A percentile compares a stretch with the other conserved stretches of the same genome.
phyloP scores from a whole-genome alignment of 2,113 vertebrate species.

The Zosterops japonicus region DNA sequence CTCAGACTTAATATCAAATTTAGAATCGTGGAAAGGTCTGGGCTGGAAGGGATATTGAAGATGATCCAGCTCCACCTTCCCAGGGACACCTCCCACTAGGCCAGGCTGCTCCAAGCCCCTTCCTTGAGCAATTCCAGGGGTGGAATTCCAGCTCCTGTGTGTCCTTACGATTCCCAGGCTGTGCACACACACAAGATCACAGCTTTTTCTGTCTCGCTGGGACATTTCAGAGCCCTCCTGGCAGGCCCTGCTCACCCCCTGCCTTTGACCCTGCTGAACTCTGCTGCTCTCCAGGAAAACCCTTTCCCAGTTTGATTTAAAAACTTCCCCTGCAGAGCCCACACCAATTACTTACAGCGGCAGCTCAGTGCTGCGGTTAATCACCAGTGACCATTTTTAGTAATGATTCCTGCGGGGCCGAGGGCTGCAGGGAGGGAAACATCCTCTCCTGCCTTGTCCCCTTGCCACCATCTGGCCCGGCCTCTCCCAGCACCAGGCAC shows the following conservation, averaged over 20 bases:
- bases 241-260: neutral
- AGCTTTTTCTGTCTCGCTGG: rapidly evolving
- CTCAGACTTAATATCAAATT: rapidly evolving
- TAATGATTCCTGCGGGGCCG: neutral
- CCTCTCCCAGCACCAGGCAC: neutral
- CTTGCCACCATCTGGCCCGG: constrained; percentile 12
- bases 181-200: rapidly evolving
- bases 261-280: neutral
- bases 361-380: neutral
- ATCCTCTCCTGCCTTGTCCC: constrained; percentile 6
- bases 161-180: rapidly evolving
- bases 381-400: constrained; percentile 55
- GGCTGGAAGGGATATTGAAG: neutral
- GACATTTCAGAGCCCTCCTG: neutral
- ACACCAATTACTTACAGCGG: neutral
- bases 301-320: neutral
- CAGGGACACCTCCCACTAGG: neutral
- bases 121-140: neutral
- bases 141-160: neutral
- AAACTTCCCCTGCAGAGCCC: neutral
- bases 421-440: constrained; percentile 1
- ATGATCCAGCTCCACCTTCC: neutral
- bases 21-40: rapidly evolving
- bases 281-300: neutral
- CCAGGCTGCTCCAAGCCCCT: neutral